Evolutionary conservation across 1,140 invertebrate species (phyloP).

Genomic region (Leptonema lineaticorne): DNA sequence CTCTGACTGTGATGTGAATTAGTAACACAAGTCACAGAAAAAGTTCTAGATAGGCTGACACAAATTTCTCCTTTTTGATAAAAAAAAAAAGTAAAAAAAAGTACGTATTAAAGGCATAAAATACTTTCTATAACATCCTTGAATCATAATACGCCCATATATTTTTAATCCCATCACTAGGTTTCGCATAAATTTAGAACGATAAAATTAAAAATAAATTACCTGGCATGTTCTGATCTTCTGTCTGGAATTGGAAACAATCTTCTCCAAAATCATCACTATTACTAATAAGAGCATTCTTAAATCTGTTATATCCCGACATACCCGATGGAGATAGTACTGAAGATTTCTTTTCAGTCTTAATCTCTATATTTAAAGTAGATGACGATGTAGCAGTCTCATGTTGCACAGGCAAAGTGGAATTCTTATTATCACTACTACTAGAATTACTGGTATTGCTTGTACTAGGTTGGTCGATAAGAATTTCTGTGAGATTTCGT

Average conservation of each 20-base stretch:
- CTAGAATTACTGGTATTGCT: slow-evolving; percentile 5
- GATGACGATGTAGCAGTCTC: neutral
- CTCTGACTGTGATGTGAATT: slow-evolving; percentile 89
- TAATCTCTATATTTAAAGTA: slow-evolving; percentile 6
- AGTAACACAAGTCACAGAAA: slow-evolving; percentile 74
- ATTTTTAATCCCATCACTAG: no score
- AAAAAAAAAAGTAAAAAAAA: no score
- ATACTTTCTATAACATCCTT: neutral
- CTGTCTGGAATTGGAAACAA: slow-evolving; percentile 68
- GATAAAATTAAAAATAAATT: slow-evolving; percentile 32
- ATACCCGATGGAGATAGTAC: neutral
- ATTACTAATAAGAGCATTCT: slow-evolving; percentile 64
- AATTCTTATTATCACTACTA: slow-evolving; percentile 4
- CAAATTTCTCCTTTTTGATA: no score
- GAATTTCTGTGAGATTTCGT: slow-evolving; percentile 31
- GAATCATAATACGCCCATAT: neutral
- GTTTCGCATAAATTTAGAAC: no score
- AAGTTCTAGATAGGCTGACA: slow-evolving; percentile 70
- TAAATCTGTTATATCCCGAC: slow-evolving; percentile 49
- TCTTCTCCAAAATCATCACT: slow-evolving; percentile 65
- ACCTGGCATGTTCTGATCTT: slow-evolving; percentile 69
- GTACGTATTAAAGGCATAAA: neutral
- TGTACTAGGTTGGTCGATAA: slow-evolving; percentile 20
- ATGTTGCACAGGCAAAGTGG: neutral
- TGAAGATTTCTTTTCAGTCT: slow-evolving; percentile 19